Base-by-base conservation (phyloP, 2,888 invertebrate genomes). In the Eilema caniola region DNA sequence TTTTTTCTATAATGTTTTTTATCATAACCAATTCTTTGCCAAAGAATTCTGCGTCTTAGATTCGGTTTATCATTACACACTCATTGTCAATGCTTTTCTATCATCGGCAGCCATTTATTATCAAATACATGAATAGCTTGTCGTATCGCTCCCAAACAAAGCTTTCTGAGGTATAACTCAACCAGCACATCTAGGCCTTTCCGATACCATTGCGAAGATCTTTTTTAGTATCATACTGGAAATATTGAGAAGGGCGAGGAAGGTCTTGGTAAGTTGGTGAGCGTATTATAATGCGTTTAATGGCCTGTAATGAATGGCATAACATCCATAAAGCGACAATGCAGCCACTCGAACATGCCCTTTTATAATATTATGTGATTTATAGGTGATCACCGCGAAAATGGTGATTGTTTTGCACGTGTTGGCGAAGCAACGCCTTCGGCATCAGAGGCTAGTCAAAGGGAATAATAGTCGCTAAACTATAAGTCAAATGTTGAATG, bases 311-410 rank as follows among this genome's bases (percentile, higher is more conserved):
- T 95, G 95, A 94, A 95, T 94, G 90, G 93, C 88, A 93, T 94
- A 94, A 95, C 95, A 95, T 94, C 95, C 90, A 95, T 95, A 94
- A 95, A 93, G 89, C 89, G 89, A 95, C 95, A 95, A 95, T 93
- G 91, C 88, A 87, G 90, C 89, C 90, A 93, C 95, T 94, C 93
- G 92, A 94, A 94, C 89, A 89, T 88, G 92, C 91, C 91, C 92
- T 90, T 93, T 92, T 94, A 93, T 93, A 92, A 91, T 93, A 94
- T 91, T 89, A 86, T 85, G 86, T 95, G 95, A 95, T 95, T 95
- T 95, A 95, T 95, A 88, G 92, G 76, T 71, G 86, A 86, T 87
- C 86, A 87, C 87, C 88, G 90, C 91, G 91, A 89, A 92, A 90
- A 87, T 82, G 81, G 80, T 81, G 85, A 87, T 89, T 93, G 90